Evolutionary conservation across 2,113 vertebrate genomes (phyloP), one percentile per base, ranked within the genome.

Genomic region (Nannobrachium achirus): DNA sequence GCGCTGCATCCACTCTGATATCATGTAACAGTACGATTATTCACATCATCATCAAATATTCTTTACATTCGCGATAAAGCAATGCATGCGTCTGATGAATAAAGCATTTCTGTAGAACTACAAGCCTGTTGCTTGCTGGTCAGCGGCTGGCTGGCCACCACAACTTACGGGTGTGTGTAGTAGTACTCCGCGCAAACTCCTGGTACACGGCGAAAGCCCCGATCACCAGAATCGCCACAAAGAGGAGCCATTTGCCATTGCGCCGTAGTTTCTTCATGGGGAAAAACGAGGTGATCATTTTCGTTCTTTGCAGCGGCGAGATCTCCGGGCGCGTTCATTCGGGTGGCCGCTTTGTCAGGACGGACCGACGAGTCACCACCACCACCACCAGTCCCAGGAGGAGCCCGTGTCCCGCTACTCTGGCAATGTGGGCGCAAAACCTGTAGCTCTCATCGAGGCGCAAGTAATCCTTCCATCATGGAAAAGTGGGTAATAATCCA

Each of bases 231-330:
- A 92, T 73, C 9, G 55, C 53, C 3, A 66, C 79, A 14, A 87
- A 59, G 6, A 92, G 39, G 1, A 92, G 10, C 51, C 62, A 75
- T 63, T 53, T 89, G 7, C 64, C 52, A 10, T 85, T 86, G 9
- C 88, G 87, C 52, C 86, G 75, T 63, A 93, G 73, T 64, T 89
- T 93, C 70, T 89, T 92, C 51, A 87, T 0, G 2, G 90, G 89
- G 14, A 92, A 83, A 56, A 89, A 83, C 11, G 53, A 55, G 7
- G 59, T 16, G 20, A 86, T 66, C 87, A 89, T 91, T 65, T 50
- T 75, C 50, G 20, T 49, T 40, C 2, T n/a, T n/a, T n/a, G 67
- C 38, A 42, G 5, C 16, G 40, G 14, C 6, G 14, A 66, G 56
- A 61, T 19, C 65, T 50, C 6, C 15, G 20, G 38, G 50, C 53